Evolutionary conservation across 2,113 vertebrate species (phyloP).

Genomic region (Odontophorus gujanensis): DNA sequence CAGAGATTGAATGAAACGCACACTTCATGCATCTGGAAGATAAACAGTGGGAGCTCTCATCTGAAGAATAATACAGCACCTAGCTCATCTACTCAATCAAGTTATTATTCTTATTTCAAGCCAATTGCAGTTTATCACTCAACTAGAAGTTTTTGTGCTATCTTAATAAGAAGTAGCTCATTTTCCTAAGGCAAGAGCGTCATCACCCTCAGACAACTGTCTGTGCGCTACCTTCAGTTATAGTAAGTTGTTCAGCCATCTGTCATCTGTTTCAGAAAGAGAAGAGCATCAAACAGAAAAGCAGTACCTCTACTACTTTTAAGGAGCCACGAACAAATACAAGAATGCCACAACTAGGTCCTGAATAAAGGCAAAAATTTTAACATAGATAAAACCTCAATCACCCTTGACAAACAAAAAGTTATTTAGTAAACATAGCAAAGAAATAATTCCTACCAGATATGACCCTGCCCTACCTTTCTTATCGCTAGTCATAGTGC

Average conservation of each 20-base stretch:
- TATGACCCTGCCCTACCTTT: neutral
- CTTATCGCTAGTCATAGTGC: neutral
- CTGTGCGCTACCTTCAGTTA: neutral
- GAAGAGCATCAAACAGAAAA: neutral
- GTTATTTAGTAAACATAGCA: neutral
- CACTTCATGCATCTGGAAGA: neutral
- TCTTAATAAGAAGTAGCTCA: neutral
- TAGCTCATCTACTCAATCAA: neutral
- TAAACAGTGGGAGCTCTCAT: neutral
- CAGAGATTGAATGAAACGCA: neutral
- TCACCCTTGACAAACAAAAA: neutral
- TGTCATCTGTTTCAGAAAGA: neutral
- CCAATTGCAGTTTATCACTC: neutral
- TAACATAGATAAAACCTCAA: neutral
- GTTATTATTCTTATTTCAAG: neutral
- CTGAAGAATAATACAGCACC: neutral
- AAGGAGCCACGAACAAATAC: neutral
- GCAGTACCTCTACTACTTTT: neutral
- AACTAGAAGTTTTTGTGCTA: neutral
- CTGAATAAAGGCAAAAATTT: neutral
- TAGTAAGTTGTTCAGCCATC: neutral
- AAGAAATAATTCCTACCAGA: neutral
- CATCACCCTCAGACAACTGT: neutral
- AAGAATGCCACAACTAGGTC: neutral
- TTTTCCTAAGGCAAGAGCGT: neutral